These are phyloP conservation scores for Xenopus borealis DNA, from an alignment of 2,113 vertebrate species.

Conservation along the genomic window DNA sequence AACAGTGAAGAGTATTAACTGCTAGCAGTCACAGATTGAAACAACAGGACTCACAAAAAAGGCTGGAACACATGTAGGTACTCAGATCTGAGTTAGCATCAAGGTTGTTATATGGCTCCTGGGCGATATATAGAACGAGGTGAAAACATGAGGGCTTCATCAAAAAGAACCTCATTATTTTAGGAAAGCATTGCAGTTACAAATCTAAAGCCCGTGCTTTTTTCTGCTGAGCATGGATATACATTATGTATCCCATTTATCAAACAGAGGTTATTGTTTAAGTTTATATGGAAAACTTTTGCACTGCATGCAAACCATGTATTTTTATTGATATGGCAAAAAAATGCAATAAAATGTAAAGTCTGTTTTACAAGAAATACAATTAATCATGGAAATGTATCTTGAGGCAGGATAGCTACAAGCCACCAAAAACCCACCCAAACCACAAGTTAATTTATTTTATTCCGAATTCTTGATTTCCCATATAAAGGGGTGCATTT, in stretches of 20 bases:
- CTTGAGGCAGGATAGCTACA: slow-evolving; percentile 53
- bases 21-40: slow-evolving; percentile 25
- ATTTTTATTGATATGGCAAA: slow-evolving; percentile 40
- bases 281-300: slow-evolving; percentile 44
- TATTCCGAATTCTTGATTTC: slow-evolving; percentile 66
- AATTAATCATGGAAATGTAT: slow-evolving; percentile 63
- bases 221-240: slow-evolving; percentile 21
- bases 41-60: slow-evolving; percentile 16
- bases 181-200: slow-evolving; percentile 34
- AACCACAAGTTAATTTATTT: slow-evolving; percentile 57
- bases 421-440: slow-evolving; percentile 50
- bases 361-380: slow-evolving; percentile 55
- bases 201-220: slow-evolving; percentile 24
- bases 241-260: slow-evolving; percentile 33
- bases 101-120: slow-evolving; percentile 38
- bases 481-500: slow-evolving; percentile 55
- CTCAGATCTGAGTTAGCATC: slow-evolving; percentile 33
- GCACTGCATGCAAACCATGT: slow-evolving; percentile 27
- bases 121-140: slow-evolving; percentile 41
- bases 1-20: background rate
- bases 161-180: slow-evolving; percentile 44
- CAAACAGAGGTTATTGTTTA: slow-evolving; percentile 44
- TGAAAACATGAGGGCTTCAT: slow-evolving; percentile 44
- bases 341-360: slow-evolving; percentile 39
- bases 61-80: slow-evolving; percentile 30